Percentiles rank a stretch among this genome's conserved stretches.
Evolutionary conservation across 2,888 invertebrate genomes (phyloP).

Genomic region (Cerceris rybyensis): DNA sequence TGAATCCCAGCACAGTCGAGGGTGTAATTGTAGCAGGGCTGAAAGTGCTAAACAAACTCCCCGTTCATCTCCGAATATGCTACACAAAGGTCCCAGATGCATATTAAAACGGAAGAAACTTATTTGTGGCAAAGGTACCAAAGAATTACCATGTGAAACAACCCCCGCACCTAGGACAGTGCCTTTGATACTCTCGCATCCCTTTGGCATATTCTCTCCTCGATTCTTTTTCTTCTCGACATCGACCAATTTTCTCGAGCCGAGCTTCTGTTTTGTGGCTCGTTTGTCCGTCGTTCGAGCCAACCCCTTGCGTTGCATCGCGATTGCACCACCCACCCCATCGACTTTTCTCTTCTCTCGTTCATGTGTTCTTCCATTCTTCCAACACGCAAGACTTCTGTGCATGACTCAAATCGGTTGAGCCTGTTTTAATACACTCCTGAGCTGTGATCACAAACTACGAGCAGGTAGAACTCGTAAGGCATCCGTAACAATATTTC

Average conservation of each 20-base stretch:
- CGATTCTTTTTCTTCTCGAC: conserved; percentile 21
- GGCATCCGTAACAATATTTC: conserved; percentile 33
- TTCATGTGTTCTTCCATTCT: not conserved
- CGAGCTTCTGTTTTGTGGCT: conserved; percentile 26
- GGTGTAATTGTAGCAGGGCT: no score
- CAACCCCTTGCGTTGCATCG: conserved; percentile 29
- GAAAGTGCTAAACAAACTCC: no score
- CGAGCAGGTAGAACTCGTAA: no score
- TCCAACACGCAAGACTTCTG: no score
- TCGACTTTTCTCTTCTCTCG: not conserved
- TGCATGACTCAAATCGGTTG: no score
- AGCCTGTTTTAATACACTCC: no score
- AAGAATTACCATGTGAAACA: conserved; percentile 63
- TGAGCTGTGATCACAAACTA: no score
- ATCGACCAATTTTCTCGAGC: conserved; percentile 56
- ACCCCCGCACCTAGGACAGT: conserved; percentile 7
- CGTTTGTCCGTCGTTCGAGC: conserved; percentile 32
- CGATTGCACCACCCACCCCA: conserved; percentile 23
- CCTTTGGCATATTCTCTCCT: conserved; percentile 26
- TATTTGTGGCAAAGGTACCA: conserved; percentile 46
- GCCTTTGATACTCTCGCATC: conserved; percentile 43
- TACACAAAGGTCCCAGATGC: no score
- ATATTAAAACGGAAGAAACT: conserved; percentile 19
- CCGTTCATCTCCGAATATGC: not conserved
- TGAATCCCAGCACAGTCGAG: no score